Percentiles rank a stretch among this genome's conserved stretches.
These are phyloP conservation scores for Caenorhabditis zanzibari DNA, from an alignment of 2,888 invertebrate species.

Conservation along the genomic window DNA sequence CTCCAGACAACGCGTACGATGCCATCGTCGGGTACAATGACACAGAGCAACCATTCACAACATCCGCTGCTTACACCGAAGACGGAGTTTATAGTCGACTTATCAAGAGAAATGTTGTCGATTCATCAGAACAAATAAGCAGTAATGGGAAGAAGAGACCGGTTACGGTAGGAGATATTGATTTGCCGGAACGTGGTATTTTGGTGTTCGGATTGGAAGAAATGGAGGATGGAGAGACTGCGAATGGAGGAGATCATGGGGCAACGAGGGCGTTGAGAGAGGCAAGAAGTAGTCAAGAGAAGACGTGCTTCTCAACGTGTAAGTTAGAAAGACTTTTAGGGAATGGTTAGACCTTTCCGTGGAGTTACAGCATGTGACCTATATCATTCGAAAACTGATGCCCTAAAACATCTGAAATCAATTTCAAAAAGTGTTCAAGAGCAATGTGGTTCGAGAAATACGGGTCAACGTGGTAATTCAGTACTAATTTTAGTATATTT, in stretches of 20 bases:
- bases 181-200: slow-evolving; percentile 74
- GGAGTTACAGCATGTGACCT: too few species aligned
- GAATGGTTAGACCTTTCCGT: not conserved
- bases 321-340: slow-evolving; percentile 30
- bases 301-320: slow-evolving; percentile 70
- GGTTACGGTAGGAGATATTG: slow-evolving; percentile 75
- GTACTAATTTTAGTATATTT: too few species aligned
- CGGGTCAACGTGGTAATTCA: too few species aligned
- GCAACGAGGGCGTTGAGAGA: slow-evolving; percentile 52
- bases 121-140: slow-evolving; percentile 32
- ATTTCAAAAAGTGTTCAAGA: too few species aligned
- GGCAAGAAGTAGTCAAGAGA: slow-evolving; percentile 33
- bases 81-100: slow-evolving; percentile 58
- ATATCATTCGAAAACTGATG: too few species aligned
- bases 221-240: slow-evolving; percentile 58
- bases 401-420: too few species aligned
- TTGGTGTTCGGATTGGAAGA: slow-evolving; percentile 77
- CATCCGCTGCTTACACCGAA: slow-evolving; percentile 65
- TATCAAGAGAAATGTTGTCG: slow-evolving; percentile 61
- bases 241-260: slow-evolving; percentile 51
- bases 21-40: slow-evolving; percentile 54
- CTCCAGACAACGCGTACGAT: slow-evolving; percentile 54
- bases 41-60: slow-evolving; percentile 67
- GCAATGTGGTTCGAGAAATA: too few species aligned
- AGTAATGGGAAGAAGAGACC: slow-evolving; percentile 47